Base-by-base conservation (phyloP, 53 echinoderm and acorn worm genomes). In the Hippasteria phrygiana region DNA sequence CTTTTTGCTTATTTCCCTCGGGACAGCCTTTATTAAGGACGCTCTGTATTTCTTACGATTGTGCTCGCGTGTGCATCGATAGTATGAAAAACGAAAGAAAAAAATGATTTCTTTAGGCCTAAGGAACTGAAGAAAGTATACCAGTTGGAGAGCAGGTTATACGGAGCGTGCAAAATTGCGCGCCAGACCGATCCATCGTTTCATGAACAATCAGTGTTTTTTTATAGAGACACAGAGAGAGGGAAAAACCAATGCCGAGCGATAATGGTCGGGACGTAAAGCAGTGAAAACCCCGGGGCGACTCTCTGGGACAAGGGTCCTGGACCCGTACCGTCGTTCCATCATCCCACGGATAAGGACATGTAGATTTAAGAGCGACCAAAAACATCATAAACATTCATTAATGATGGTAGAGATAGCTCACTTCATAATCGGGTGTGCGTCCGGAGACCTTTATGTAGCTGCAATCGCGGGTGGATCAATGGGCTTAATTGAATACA, bases 1-100 rank as follows among this genome's bases (percentile, higher is more conserved):
- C 85, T 70, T 85, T 53, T 4, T 17, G 33, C 51, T 85, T 69
- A 69, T 85, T 85, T 69, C 85, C 85, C 59, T 17, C 5, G 85
- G 85, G 85, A 53, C 13, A 34, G 33, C 1, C 51, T 71, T 85
- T 50, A 85, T 85, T 69, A 24, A 71, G 85, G 71, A 85, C 85
- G 50, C 85, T 47, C 22, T 24, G 66, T 36, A 71, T 32, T 29
- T 43, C 43, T 18, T 20, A 50, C 18, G 39, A 59, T 28, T 26
- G 48, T 34, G 8, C 36, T 16, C 37, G 24, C 37, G 22, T 28
- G 26, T 16, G 74, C 17, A 13, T 45, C 43, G 47, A 26, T 13
- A 28, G 24, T 46, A 16, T 5, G 45, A 0, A 40, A 38, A 56
- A 55, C 10, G 14, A 3, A n/a, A 16, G 24, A 29, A 26, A 42